These are phyloP conservation scores for Turritopsis rubra DNA, from an alignment of 30 jellyfish, hydroid and myxozoan genomes.

Conservation along the genomic window DNA sequence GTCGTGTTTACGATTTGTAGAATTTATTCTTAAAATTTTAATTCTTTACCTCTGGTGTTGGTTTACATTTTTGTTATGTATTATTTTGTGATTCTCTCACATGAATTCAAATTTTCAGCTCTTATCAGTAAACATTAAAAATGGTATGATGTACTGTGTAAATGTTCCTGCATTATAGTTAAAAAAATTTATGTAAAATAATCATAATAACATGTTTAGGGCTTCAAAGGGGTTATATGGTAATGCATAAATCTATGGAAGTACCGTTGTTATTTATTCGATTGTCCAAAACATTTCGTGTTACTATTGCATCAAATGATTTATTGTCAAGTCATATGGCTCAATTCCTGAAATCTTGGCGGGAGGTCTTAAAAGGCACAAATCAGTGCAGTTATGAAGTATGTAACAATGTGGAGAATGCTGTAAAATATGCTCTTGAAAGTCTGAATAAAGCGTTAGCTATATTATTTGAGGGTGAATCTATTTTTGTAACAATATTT, in stretches of 20 bases:
- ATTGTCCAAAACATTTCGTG: conserved; percentile 53
- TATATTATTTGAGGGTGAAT: conserved; percentile 13
- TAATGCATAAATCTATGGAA: conserved; percentile 43
- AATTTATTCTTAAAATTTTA: no score
- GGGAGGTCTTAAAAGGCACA: conserved; percentile 27
- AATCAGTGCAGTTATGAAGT: neutral
- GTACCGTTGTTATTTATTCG: conserved; percentile 60
- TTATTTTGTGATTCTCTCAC: no score
- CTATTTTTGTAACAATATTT: conserved; percentile 13
- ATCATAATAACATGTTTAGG: conserved; percentile 25
- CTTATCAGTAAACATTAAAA: no score
- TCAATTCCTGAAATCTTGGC: conserved; percentile 48
- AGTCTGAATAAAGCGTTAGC: conserved; percentile 9
- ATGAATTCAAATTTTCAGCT: no score
- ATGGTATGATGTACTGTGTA: neutral
- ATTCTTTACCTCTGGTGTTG: no score
- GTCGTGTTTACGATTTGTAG: neutral
- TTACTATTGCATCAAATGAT: conserved; percentile 37
- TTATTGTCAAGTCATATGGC: conserved; percentile 25
- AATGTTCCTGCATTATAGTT: neutral
- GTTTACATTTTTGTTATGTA: no score
- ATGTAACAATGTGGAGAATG: neutral
- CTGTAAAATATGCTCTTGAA: conserved; percentile 1
- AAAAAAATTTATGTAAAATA: no score
- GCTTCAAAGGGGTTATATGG: conserved; percentile 55